phyloP scores from a whole-genome alignment of 2,113 vertebrate species.

The Rhabdornis inornatus region DNA sequence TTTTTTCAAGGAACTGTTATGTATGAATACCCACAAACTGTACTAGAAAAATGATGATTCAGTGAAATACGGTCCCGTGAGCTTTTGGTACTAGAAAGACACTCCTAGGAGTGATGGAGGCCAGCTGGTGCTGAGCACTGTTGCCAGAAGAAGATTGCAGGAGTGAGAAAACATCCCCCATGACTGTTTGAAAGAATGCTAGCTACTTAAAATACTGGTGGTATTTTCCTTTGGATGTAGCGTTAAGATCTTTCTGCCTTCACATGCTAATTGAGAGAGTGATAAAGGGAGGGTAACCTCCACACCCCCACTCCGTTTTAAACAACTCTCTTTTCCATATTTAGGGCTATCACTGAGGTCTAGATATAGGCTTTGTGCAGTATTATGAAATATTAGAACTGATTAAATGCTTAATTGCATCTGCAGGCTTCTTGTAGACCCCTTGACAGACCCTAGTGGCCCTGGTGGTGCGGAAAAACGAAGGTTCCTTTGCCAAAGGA shows the following conservation, averaged over 20 bases:
- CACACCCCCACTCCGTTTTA: background rate
- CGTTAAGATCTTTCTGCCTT: background rate
- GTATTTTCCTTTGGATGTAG: background rate
- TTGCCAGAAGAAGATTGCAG: background rate
- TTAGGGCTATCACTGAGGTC: accelerated
- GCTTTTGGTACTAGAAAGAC: background rate
- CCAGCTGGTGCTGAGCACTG: background rate
- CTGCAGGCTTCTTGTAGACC: background rate
- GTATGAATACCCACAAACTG: background rate
- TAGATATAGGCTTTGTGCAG: background rate
- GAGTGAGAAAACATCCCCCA: background rate
- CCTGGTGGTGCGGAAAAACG: background rate
- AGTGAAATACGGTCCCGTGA: background rate
- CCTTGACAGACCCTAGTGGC: background rate
- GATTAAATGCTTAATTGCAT: background rate
- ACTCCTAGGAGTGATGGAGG: background rate
- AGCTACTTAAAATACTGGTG: background rate
- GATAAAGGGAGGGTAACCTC: background rate
- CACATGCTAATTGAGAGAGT: background rate
- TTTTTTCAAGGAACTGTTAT: background rate
- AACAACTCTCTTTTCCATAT: background rate
- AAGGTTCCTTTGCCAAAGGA: background rate
- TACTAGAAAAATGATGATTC: background rate
- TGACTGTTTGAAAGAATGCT: background rate
- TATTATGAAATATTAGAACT: background rate